These are phyloP conservation scores for Aplocera efformata DNA, from an alignment of 2,888 invertebrate genomes.

Conservation along the genomic window DNA sequence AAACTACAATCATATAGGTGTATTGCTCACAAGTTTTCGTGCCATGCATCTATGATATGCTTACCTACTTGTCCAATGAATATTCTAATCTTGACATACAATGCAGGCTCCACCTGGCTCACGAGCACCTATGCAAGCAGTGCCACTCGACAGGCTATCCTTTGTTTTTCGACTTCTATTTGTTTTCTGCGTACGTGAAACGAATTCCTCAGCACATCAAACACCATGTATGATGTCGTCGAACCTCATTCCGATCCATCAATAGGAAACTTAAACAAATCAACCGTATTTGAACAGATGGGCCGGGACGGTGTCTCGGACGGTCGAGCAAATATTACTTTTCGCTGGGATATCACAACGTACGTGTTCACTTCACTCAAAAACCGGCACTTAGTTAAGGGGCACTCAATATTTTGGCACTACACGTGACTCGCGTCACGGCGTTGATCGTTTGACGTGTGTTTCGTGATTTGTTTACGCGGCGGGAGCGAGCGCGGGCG, in stretches of 20 bases:
- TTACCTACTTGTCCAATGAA: conserved; percentile 52
- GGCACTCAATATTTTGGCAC: conserved; percentile 56
- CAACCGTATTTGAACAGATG: conserved; percentile 66
- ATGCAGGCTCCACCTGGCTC: conserved; percentile 61
- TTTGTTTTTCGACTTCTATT: conserved; percentile 71
- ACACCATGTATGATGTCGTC: conserved; percentile 55
- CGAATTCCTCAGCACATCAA: conserved; percentile 70
- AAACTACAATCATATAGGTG: not conserved
- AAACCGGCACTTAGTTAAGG: conserved; percentile 55
- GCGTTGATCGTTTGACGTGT: conserved; percentile 31
- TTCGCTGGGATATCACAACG: conserved; percentile 33
- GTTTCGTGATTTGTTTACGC: conserved; percentile 41
- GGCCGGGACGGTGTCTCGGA: conserved; percentile 44
- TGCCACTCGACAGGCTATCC: conserved; percentile 54
- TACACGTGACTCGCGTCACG: conserved; percentile 52
- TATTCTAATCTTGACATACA: conserved; percentile 48
- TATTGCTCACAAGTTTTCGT: conserved; percentile 1
- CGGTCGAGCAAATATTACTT: conserved; percentile 38
- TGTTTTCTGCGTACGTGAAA: conserved; percentile 69
- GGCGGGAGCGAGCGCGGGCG: conserved; percentile 45
- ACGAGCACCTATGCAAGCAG: conserved; percentile 70
- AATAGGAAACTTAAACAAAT: conserved; percentile 66
- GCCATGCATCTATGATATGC: conserved; percentile 36
- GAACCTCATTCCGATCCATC: conserved; percentile 67
- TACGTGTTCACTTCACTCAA: conserved; percentile 52